A percentile compares a stretch with the other conserved stretches of the same genome.
These are phyloP conservation scores for Chanos chanos DNA, from an alignment of 2,797 vertebrate genomes.

Conservation along the genomic window DNA sequence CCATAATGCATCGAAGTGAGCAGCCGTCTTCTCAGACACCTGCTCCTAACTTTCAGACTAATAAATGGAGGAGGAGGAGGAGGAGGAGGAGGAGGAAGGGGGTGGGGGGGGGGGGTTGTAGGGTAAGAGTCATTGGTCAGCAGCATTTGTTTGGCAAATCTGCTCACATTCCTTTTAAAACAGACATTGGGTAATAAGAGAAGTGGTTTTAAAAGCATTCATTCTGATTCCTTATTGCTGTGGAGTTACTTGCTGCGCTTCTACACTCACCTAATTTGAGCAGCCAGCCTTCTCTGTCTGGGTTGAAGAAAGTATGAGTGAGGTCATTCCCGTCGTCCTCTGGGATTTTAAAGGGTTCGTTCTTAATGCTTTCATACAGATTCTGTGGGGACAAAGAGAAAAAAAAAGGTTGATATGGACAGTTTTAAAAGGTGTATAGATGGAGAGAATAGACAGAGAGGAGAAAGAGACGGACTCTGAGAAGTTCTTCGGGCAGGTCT, in stretches of 20 bases:
- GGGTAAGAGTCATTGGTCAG: too few species aligned
- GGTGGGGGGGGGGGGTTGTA: too few species aligned
- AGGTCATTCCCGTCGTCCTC: constrained; percentile 94
- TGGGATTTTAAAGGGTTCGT: constrained; percentile 95
- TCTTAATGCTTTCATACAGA: constrained; percentile 95
- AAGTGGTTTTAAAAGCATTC: too few species aligned
- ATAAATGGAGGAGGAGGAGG: too few species aligned
- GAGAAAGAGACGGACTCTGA: constrained; percentile 70
- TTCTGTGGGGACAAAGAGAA: constrained; percentile 67
- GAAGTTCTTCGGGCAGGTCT: constrained; percentile 91
- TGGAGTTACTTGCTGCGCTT: too few species aligned
- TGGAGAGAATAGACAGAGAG: background rate
- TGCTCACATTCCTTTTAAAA: background rate
- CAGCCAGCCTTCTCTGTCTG: constrained; percentile 93
- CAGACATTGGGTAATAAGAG: background rate
- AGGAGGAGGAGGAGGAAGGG: too few species aligned
- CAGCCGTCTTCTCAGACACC: constrained; percentile 38
- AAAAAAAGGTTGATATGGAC: background rate
- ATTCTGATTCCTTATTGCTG: too few species aligned
- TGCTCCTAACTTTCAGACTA: too few species aligned
- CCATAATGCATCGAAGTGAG: constrained; percentile 56
- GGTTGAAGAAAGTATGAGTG: constrained; percentile 96
- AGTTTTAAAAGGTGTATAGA: too few species aligned
- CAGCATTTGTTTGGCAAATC: too few species aligned
- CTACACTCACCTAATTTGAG: constrained; percentile 90